These are phyloP conservation scores for Eupithecia tripunctaria DNA, from an alignment of 2,888 invertebrate species.

Conservation along the genomic window DNA sequence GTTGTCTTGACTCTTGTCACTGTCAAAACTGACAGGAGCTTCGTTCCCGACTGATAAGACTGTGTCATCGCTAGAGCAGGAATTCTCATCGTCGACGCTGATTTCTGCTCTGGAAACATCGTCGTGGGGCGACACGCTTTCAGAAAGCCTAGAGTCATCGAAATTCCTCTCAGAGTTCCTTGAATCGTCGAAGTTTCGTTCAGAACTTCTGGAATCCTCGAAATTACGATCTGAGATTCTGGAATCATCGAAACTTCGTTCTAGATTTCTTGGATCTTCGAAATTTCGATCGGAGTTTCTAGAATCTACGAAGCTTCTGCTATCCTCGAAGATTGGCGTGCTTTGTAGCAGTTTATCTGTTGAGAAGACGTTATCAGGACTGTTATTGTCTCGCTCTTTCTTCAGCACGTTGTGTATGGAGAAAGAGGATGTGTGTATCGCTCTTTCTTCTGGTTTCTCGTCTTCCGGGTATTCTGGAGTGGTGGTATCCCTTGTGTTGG, in stretches of 20 bases:
- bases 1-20: conserved; percentile 56
- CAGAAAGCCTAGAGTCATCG: conserved; percentile 56
- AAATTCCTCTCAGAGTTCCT: conserved; percentile 61
- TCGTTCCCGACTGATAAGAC: conserved; percentile 93
- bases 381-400: conserved; percentile 76
- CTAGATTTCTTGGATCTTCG: conserved; percentile 55
- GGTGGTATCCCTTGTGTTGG: conserved; percentile 72
- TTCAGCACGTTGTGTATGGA: conserved; percentile 81
- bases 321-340: conserved; percentile 74
- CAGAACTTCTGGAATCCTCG: conserved; percentile 60
- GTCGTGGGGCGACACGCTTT: conserved; percentile 70
- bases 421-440: conserved; percentile 72
- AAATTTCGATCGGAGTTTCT: conserved; percentile 46
- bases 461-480: conserved; percentile 75
- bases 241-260: conserved; percentile 49
- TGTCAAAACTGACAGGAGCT: conserved; percentile 77
- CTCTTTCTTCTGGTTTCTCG: conserved; percentile 68
- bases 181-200: conserved; percentile 49
- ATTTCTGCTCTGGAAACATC: conserved; percentile 74
- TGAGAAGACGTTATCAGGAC: conserved; percentile 80
- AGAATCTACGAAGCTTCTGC: conserved; percentile 38
- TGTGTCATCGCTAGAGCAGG: conserved; percentile 90
- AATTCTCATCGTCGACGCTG: conserved; percentile 84
- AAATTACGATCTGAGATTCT: conserved; percentile 62
- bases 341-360: conserved; percentile 78